phyloP scores from a whole-genome alignment of 2,797 vertebrate genomes.

The Peromyscus aztecus region DNA sequence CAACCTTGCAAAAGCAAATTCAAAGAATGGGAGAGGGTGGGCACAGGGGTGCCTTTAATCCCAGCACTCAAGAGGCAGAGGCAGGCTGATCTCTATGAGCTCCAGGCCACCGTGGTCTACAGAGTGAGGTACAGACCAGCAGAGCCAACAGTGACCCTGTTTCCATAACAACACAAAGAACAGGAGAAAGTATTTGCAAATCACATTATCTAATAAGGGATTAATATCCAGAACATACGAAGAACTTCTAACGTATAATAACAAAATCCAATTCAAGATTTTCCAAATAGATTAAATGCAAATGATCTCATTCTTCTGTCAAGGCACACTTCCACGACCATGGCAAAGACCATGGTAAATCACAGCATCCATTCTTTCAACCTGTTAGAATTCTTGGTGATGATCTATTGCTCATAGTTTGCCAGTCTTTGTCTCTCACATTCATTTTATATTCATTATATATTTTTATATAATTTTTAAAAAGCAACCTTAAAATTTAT shows the following conservation, averaged over 20 bases:
- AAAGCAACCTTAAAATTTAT: slow-evolving; percentile 24
- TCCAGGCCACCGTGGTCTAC: not conserved
- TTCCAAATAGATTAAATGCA: slow-evolving; percentile 60
- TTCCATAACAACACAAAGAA: not conserved
- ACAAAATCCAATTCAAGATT: not conserved
- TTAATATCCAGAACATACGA: not conserved
- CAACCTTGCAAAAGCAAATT: not conserved
- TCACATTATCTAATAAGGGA: not conserved
- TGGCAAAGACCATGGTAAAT: not conserved
- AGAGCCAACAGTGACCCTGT: not conserved
- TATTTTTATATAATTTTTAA: no score
- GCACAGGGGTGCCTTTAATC: not conserved
- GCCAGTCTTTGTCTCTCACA: not conserved
- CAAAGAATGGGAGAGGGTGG: not conserved
- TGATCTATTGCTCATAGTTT: not conserved
- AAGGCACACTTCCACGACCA: not conserved
- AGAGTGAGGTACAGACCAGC: not conserved
- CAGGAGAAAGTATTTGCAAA: not conserved
- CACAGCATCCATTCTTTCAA: not conserved
- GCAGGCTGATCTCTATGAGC: not conserved
- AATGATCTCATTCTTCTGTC: slow-evolving; percentile 10
- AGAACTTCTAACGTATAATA: not conserved
- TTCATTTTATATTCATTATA: not conserved
- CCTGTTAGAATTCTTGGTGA: slow-evolving; percentile 35
- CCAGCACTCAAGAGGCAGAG: not conserved